A percentile compares a stretch with the other conserved stretches of the same genome.
These are phyloP conservation scores for Oreochromis niloticus DNA, from an alignment of 2,113 vertebrate species.

Conservation along the genomic window DNA sequence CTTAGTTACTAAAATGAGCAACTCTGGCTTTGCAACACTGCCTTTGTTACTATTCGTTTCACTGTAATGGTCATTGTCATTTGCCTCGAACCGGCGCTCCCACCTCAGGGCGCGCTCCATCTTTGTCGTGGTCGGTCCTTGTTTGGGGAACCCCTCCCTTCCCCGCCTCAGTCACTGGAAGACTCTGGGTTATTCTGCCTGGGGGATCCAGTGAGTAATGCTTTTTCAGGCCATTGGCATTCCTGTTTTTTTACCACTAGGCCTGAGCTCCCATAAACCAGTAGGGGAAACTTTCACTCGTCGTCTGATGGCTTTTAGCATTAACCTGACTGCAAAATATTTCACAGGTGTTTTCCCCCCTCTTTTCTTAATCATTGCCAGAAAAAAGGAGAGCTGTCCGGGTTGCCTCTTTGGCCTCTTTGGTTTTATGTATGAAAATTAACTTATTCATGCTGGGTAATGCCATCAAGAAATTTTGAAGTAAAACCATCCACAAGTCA, in stretches of 20 bases:
- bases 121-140: neutral
- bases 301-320: neutral
- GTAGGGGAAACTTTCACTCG: neutral
- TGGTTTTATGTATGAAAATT: neutral
- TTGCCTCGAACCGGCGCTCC: neutral
- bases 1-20: neutral
- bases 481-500: neutral
- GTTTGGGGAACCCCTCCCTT: slow-evolving; percentile 19
- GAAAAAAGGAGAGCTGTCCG: neutral
- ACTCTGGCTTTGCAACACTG: neutral
- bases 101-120: neutral
- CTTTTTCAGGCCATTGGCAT: slow-evolving; percentile 29
- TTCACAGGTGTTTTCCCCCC: neutral
- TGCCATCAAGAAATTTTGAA: neutral
- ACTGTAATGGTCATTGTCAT: neutral
- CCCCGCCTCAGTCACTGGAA: neutral
- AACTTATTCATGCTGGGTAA: neutral
- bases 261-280: neutral
- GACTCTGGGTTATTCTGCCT: slow-evolving; percentile 5
- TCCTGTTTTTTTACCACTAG: slow-evolving; percentile 29
- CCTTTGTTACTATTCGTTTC: neutral
- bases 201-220: slow-evolving; percentile 38
- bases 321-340: neutral
- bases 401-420: neutral
- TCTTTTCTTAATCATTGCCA: neutral